Evolutionary conservation across 2,888 invertebrate species (phyloP), one percentile per base, ranked within the genome.

Genomic region (Dioctria rufipes): DNA sequence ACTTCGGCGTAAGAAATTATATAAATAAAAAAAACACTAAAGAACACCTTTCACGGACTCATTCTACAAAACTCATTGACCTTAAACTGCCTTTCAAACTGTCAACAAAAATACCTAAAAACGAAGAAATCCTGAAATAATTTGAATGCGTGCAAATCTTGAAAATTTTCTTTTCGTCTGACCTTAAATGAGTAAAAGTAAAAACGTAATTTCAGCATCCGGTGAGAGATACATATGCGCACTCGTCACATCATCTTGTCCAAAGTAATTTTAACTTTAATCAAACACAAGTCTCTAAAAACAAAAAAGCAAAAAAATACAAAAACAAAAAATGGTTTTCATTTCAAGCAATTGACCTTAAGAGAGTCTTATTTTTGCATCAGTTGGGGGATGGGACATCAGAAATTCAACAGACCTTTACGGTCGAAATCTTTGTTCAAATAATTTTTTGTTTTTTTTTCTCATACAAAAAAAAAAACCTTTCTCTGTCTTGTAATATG

Each of bases 301-400:
- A 54, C 54, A 54, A 46, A 46, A 46, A 8, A 46, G n/a, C n/a
- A 54, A 11, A 3, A 8, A 54, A 11, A n/a, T 3, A 46, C 49
- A 46, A 5, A 25, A 25, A 25, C 0, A 25, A 54, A 54, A 54
- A 54, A 54, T 25, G 25, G 25, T 25, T 25, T 25, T 25, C 25
- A 51, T 69, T 37, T 69, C 69, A 39, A 43, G 51, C 49, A 69
- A 69, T 69, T 69, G 69, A 69, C 69, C 69, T 69, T 51, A 69
- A 49, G 54, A 54, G 43, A 69, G 11, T 25, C 2, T 25, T 25
- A 25, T 25, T 25, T 25, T 25, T 25, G 25, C 25, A 25, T 54
- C 9, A 11, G 2, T 11, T 54, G 1, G n/a, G 54, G 11, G 9
- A 54, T n/a, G n/a, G 11, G 54, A 54, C 25, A 25, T 25, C 25